Conservation (phyloP, 2,797 vertebrate genomes). For the Triplophysa yarkandensis region DNA sequence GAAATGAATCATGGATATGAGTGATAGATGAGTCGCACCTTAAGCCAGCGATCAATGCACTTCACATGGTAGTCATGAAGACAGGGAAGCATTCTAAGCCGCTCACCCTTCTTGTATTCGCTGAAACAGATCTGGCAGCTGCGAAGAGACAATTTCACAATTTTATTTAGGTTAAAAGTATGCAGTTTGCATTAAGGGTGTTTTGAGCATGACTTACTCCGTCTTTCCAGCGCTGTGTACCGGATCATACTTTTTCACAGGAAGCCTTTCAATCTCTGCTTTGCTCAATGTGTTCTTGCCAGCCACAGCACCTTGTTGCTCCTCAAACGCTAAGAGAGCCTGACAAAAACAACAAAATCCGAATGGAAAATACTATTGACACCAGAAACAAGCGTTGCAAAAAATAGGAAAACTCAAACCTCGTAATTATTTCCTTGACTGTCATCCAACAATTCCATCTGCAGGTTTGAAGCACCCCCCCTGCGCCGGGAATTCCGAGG, state of each 20-base stretch:
- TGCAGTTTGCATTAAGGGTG: background rate
- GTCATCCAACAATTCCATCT: slow-evolving; percentile 56
- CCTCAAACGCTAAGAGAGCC: slow-evolving; percentile 78
- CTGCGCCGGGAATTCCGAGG: slow-evolving; percentile 49
- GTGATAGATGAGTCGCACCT: slow-evolving; percentile 62
- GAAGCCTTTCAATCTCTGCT: slow-evolving; percentile 73
- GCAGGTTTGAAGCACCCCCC: slow-evolving; percentile 15
- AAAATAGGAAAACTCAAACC: slow-evolving; percentile 62
- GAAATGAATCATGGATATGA: background rate
- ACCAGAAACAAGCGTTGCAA: background rate
- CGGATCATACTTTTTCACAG: slow-evolving; percentile 69
- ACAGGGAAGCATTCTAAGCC: slow-evolving; percentile 77
- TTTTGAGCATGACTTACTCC: slow-evolving; percentile 67
- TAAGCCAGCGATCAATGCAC: slow-evolving; percentile 80
- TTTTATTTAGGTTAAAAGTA: background rate
- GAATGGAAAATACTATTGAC: background rate
- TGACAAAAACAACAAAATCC: slow-evolving; percentile 48
- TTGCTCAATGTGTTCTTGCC: slow-evolving; percentile 67
- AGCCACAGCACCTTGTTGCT: slow-evolving; percentile 73
- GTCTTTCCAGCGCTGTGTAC: slow-evolving; percentile 63
- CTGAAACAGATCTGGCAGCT: slow-evolving; percentile 82
- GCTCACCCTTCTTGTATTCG: slow-evolving; percentile 72
- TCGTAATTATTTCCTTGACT: slow-evolving; percentile 75
- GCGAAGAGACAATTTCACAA: slow-evolving; percentile 21
- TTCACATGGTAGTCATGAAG: slow-evolving; percentile 80